These are phyloP conservation scores for Chaetorhynchus papuensis DNA, from an alignment of 2,113 vertebrate species.

Conservation along the genomic window DNA sequence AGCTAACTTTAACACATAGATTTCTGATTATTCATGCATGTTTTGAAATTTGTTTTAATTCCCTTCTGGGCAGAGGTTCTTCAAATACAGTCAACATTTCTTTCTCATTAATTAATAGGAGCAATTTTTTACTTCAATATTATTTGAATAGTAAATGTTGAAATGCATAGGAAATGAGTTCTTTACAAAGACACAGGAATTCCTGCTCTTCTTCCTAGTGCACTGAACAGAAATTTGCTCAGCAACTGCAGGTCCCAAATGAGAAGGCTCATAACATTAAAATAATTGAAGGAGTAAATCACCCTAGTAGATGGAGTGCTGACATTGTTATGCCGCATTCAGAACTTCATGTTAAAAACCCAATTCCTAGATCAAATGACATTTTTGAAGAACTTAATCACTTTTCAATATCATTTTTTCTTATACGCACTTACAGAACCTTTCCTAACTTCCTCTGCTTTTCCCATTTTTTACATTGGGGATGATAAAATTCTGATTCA, in stretches of 20 bases:
- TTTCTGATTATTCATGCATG: neutral
- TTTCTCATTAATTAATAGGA: constrained; percentile 26
- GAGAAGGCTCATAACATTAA: neutral
- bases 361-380: neutral
- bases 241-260: neutral
- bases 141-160: constrained; percentile 3
- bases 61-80: neutral
- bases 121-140: neutral
- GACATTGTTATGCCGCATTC: neutral
- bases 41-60: constrained; percentile 14
- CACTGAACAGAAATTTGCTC: neutral
- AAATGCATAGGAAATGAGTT: neutral
- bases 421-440: neutral
- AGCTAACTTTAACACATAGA: neutral
- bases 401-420: neutral
- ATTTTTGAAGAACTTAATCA: neutral
- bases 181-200: neutral
- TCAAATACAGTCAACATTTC: neutral
- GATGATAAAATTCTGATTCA: neutral
- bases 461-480: neutral
- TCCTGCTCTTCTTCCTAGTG: neutral
- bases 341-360: neutral
- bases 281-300: neutral
- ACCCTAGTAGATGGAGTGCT: neutral
- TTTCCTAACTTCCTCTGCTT: neutral